Conservation (phyloP, 1,140 invertebrate species). For the Hestina assimilis region DNA sequence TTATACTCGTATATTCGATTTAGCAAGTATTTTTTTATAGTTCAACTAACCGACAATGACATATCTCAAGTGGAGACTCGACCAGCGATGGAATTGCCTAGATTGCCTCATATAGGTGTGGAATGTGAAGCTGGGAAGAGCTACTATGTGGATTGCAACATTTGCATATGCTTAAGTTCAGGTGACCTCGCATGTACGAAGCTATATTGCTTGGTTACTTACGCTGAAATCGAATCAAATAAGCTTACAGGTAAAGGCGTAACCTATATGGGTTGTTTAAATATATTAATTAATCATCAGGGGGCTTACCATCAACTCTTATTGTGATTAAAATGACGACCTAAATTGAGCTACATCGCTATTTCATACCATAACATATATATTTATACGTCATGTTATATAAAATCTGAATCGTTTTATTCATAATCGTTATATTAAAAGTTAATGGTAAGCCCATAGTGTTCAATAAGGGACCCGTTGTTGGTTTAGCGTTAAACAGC, state of each 20-base stretch:
- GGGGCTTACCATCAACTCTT: too few relatives aligned
- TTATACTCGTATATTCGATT: not conserved
- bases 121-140: conserved; percentile 31
- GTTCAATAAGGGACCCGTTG: too few relatives aligned
- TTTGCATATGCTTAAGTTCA: conserved; percentile 43
- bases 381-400: too few relatives aligned
- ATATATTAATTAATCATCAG: too few relatives aligned
- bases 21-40: not conserved
- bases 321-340: too few relatives aligned
- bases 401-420: too few relatives aligned
- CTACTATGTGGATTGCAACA: conserved; percentile 59
- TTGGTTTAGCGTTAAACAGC: too few relatives aligned
- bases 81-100: not conserved
- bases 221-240: not conserved
- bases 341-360: too few relatives aligned
- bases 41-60: conserved; percentile 14
- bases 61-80: conserved; percentile 8
- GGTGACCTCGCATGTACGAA: conserved; percentile 26
- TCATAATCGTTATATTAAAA: too few relatives aligned
- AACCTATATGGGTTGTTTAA: too few relatives aligned
- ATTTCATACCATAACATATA: too few relatives aligned
- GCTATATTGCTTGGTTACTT: conserved; percentile 12
- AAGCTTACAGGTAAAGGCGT: conserved; percentile 10
- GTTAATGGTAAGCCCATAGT: too few relatives aligned
- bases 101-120: conserved; percentile 13